Percentiles rank a stretch among this genome's conserved stretches.
Evolutionary conservation across 2,797 vertebrate species (phyloP).

Genomic region (Premnoplex brunnescens): DNA sequence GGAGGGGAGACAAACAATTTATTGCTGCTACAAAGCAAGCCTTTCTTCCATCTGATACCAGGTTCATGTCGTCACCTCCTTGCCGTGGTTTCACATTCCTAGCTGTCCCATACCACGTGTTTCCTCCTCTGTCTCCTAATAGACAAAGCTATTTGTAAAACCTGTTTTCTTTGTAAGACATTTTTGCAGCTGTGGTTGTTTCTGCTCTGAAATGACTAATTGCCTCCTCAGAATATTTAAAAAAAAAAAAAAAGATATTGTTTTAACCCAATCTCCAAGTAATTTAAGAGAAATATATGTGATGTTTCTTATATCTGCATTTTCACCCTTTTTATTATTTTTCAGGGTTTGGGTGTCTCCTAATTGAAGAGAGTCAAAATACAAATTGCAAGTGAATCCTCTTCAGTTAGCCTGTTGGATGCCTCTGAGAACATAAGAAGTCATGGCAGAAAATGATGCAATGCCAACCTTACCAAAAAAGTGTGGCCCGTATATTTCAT

Average conservation of each 20-base stretch:
- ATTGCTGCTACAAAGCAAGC: background rate
- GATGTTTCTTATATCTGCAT: background rate
- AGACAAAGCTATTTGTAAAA: background rate
- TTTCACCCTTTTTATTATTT: constrained; percentile 42
- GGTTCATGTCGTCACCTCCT: background rate
- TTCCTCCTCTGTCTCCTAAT: background rate
- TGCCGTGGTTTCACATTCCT: background rate
- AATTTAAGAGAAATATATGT: background rate
- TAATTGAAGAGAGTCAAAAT: constrained; percentile 42
- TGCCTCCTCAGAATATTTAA: background rate
- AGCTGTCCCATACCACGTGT: background rate
- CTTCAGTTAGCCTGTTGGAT: constrained; percentile 38
- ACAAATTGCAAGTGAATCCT: constrained; percentile 16
- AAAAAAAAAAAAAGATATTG: background rate
- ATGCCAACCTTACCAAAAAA: constrained; percentile 63
- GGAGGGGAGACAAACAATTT: background rate
- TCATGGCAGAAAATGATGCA: constrained; percentile 78
- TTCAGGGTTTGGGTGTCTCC: constrained; percentile 70
- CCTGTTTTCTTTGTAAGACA: background rate
- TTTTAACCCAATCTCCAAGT: background rate
- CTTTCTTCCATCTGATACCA: background rate
- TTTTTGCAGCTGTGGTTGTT: background rate
- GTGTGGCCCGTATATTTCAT: constrained; percentile 84
- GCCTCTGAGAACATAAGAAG: constrained; percentile 57
- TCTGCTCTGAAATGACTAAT: background rate